A percentile compares a stretch with the other conserved stretches of the same genome.
Conservation (phyloP, 2,113 vertebrate genomes). For the Mustelus asterias region DNA sequence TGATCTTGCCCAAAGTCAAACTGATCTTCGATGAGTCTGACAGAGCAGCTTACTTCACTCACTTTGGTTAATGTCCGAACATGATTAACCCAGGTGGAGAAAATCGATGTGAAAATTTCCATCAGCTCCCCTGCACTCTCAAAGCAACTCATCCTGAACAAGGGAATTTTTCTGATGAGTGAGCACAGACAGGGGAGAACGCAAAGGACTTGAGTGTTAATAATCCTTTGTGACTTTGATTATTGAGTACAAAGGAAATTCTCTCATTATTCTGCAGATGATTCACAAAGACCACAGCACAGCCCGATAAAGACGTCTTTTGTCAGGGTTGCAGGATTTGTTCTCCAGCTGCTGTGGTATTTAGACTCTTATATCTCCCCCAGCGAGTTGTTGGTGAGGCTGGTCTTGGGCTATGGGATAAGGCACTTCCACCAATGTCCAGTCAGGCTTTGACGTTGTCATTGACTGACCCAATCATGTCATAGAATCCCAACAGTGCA, state of each 20-base stretch:
- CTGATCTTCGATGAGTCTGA: not conserved
- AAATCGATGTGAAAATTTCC: not conserved
- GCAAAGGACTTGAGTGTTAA: not conserved
- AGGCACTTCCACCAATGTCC: not conserved
- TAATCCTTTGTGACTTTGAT: not conserved
- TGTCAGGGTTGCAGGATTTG: not conserved
- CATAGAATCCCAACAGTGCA: too few species aligned
- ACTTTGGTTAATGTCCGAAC: not conserved
- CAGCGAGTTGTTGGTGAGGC: not conserved
- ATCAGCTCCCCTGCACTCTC: not conserved
- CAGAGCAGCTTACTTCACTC: not conserved
- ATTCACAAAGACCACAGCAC: not conserved
- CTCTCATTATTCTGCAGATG: not conserved
- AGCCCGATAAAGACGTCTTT: not conserved
- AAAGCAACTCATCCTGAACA: not conserved
- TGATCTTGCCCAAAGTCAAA: not conserved
- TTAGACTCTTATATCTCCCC: not conserved
- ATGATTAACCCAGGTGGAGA: not conserved
- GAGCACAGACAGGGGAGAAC: not conserved
- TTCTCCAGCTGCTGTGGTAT: not conserved
- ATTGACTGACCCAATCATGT: not conserved
- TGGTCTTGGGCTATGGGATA: not conserved
- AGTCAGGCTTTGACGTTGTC: not conserved
- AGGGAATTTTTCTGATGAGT: not conserved
- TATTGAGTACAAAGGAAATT: not conserved